phyloP scores from a whole-genome alignment of 1,140 invertebrate genomes.

The Kradibia gibbosae region DNA sequence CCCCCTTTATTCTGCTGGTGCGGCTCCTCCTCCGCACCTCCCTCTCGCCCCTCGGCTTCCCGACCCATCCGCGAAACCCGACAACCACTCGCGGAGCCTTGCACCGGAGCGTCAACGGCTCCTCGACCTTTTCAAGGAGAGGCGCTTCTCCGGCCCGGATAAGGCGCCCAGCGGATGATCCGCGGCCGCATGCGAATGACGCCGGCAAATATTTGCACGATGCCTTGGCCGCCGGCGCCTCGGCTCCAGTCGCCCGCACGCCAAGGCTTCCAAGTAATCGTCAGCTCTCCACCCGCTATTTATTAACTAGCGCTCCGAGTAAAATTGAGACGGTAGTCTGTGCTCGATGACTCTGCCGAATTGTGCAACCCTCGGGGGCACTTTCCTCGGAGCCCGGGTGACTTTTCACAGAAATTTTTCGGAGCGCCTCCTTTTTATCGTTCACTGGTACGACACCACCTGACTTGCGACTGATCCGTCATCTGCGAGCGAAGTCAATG shows the following conservation, averaged over 20 bases:
- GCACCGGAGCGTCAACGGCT: no score
- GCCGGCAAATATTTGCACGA: conserved; percentile 47
- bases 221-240: background rate
- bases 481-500: no score
- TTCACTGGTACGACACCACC: no score
- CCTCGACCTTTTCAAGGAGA: no score
- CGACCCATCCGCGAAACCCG: no score
- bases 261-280: conserved; percentile 53
- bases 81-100: no score
- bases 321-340: conserved; percentile 68
- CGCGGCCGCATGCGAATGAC: conserved; percentile 38
- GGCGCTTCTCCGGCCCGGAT: conserved; percentile 33
- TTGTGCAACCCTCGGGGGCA: conserved; percentile 2
- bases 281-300: conserved; percentile 60
- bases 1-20: background rate
- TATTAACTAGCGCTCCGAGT: conserved; percentile 67
- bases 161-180: conserved; percentile 48
- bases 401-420: no score
- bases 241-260: background rate
- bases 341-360: conserved; percentile 58
- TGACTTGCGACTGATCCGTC: no score
- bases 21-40: background rate
- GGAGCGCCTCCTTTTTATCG: background rate
- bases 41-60: no score
- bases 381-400: background rate